Percentiles rank a stretch among this genome's conserved stretches.
phyloP scores from a whole-genome alignment of 2,113 vertebrate genomes.

The Acanthisitta chloris region DNA sequence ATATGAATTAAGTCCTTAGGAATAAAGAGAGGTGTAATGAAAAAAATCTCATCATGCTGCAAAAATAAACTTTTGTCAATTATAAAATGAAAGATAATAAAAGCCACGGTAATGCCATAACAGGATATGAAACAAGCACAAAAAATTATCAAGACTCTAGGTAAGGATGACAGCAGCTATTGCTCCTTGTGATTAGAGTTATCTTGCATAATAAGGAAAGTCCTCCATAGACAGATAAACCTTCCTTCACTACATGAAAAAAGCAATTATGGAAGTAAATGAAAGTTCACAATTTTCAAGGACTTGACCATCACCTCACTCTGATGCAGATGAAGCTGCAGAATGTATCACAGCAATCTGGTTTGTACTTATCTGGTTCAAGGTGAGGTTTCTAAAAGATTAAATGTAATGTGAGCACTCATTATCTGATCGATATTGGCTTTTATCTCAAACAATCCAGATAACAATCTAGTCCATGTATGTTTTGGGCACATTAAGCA shows the following conservation, averaged over 20 bases:
- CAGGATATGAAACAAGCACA: not conserved
- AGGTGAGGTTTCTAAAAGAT: not conserved
- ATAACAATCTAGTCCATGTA: not conserved
- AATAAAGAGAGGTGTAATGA: not conserved
- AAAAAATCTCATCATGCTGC: not conserved
- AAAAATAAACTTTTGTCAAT: not conserved
- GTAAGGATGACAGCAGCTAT: not conserved
- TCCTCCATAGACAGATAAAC: not conserved
- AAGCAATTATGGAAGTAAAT: not conserved
- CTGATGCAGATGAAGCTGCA: not conserved
- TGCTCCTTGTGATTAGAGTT: not conserved
- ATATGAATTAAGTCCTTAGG: not conserved
- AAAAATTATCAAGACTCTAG: not conserved
- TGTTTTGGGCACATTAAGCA: not conserved
- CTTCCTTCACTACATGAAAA: not conserved
- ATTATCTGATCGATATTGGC: not conserved
- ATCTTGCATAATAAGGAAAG: not conserved
- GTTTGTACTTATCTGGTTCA: not conserved
- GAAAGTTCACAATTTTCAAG: constrained; percentile 12
- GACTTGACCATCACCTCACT: not conserved
- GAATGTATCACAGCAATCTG: not conserved
- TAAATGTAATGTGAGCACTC: not conserved
- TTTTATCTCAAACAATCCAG: not conserved
- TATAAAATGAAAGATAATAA: not conserved
- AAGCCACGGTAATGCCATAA: not conserved